Base-by-base conservation (phyloP, 1,140 invertebrate species). In the Xylocopa sonorina region DNA sequence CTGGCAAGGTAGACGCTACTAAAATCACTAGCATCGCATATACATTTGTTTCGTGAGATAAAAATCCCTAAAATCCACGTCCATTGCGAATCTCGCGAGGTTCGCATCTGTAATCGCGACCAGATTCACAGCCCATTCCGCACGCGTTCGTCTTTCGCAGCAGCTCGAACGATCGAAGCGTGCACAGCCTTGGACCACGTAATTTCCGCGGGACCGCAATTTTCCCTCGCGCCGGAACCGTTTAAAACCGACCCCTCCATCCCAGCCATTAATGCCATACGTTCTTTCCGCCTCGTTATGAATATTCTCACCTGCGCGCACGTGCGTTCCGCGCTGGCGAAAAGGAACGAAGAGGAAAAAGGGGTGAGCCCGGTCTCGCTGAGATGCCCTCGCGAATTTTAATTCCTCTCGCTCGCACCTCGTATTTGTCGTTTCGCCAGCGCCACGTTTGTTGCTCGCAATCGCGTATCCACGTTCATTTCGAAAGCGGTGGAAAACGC, bases 161-260 rank as follows among this genome's bases (percentile, higher is more conserved):
- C 6, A 58, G 18, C 62, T 46, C 24, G 24, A 46, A 46, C 62
- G 63, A 66, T 66, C 18, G 27, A n/a, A 64, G 24, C 34, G 12
- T 10, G 12, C 53, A 57, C 51, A 67, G 58, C 68, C 82, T n/a
- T 38, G 18, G 48, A 48, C 71, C 63, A 72, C 84, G 71, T 87
- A 85, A 87, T 83, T 87, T 78, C 72, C 78, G 73, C 75, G 67
- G 64, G 68, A 81, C 68, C 80, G 80, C 84, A 85, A 80, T 81
- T 81, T 86, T 76, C 63, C 68, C 68, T 73, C 46, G 66, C 48
- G 55, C 80, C 78, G 84, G 83, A 84, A 89, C 82, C 83, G 82
- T 88, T 88, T 89, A 86, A 90, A 87, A n/a, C n/a, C n/a, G n/a
- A n/a, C 83, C 51, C 82, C 58, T 62, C 43, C 14, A 51, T 60